Evolutionary conservation across 2,797 vertebrate genomes (phyloP).

Genomic region (Hirundo rustica): DNA sequence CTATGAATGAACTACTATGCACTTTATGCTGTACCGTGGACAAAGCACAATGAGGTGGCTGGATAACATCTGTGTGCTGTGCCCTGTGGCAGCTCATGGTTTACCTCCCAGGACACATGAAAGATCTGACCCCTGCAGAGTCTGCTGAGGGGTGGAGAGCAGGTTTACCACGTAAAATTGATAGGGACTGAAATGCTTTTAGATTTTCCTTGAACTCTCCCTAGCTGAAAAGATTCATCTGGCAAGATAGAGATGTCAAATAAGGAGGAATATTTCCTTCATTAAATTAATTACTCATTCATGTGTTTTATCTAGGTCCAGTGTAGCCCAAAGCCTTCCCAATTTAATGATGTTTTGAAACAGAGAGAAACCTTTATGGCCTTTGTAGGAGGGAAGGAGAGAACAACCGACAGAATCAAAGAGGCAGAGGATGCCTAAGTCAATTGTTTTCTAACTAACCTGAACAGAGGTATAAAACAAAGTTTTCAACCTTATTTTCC

Average conservation of each 20-base stretch:
- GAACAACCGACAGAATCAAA: not conserved
- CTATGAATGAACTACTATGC: too few species aligned
- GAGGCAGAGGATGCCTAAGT: not conserved
- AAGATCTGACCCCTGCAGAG: not conserved
- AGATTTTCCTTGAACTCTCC: not conserved
- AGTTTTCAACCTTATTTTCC: not conserved
- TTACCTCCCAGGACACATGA: not conserved
- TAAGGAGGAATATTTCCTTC: not conserved
- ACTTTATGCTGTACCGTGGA: not conserved
- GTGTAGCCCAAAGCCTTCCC: not conserved
- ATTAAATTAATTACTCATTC: conserved; percentile 6
- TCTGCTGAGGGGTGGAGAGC: not conserved
- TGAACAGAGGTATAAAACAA: not conserved
- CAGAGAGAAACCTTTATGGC: not conserved
- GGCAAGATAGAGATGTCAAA: not conserved
- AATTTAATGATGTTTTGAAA: conserved; percentile 15
- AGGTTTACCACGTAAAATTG: not conserved
- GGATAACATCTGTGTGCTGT: not conserved
- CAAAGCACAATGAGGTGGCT: not conserved
- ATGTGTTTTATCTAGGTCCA: not conserved
- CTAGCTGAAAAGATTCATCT: not conserved
- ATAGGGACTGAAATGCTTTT: not conserved
- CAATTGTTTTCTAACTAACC: not conserved
- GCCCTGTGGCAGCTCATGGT: not conserved
- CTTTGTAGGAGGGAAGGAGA: not conserved